Base-by-base conservation (phyloP, 2,888 invertebrate genomes). In the Portevinia maculata region DNA sequence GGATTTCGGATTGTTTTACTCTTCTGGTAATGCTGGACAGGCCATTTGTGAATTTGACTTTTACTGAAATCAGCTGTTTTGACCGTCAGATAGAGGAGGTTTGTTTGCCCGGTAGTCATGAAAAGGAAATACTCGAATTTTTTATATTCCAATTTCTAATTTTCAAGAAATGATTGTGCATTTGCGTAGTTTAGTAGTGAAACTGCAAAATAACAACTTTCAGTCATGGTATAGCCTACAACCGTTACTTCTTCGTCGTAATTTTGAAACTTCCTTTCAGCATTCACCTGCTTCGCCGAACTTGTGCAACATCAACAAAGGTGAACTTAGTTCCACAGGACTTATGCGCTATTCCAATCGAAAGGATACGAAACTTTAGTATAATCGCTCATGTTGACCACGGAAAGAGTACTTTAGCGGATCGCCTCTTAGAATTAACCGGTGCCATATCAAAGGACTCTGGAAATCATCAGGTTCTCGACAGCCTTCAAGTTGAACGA, bases 371-470 rank as follows among this genome's bases (percentile, higher is more conserved):
- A 71, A 99, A 99, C 90, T 98, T 99, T 88, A 96, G 98, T 90
- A 99, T 99, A 87, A 97, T 99, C 84, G 99, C 99, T n/a, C 99
- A 99, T 91, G 96, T 99, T 1, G 99, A 99, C 90, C 99, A 99
- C 92, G 99, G 99, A 0, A 99, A 99, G 92, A 98, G 98, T 90
- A 99, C 99, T 0, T 91, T 99, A 73, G 98, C 99, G 0, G 99
- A 99, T 90, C 92, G 99, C 69, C 90, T 99, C n/a, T 90, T 99
- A 11, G 99, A 99, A 93, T 91, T 96, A 65, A 98, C 98, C 15
- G 98, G 98, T 85, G 94, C 94, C 0, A 94, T 96, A 69, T 93
- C 94, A 87, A 91, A 91, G 0, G 93, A 94, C 28, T 91, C 92
- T 3, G 94, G 94, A 28, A 92, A 93, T 85, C 92, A 93, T 64